Conservation (phyloP, 2,888 invertebrate genomes). For the Timema podura region DNA sequence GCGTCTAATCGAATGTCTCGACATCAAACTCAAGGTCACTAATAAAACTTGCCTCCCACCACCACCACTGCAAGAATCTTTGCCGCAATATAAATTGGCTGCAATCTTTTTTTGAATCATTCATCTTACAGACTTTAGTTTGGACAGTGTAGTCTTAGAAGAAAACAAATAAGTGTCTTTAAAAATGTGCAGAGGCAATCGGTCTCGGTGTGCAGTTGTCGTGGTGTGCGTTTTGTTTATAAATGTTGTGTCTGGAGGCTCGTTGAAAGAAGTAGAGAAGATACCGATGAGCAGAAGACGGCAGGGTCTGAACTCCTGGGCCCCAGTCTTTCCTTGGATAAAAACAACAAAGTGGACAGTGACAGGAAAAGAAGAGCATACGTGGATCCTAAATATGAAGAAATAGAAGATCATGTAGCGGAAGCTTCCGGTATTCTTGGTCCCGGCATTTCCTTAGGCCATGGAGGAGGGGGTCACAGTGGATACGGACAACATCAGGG, state of each 20-base stretch:
- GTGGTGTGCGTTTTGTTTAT: background rate
- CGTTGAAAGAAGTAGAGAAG: background rate
- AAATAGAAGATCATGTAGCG: background rate
- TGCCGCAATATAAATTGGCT: too few relatives aligned
- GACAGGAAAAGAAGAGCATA: background rate
- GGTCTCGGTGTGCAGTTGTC: background rate
- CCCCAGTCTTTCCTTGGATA: background rate
- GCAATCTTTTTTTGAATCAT: too few relatives aligned
- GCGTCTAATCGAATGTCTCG: too few relatives aligned
- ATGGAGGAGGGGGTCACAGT: conserved; percentile 1
- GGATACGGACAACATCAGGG: conserved; percentile 5
- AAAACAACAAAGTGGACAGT: background rate
- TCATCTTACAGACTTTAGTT: too few relatives aligned
- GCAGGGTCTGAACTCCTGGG: background rate
- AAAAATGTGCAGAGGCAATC: conserved; percentile 3
- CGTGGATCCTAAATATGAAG: background rate
- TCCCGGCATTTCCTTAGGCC: background rate
- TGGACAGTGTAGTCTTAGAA: too few relatives aligned
- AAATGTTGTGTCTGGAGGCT: background rate
- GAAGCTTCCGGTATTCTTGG: conserved; percentile 5
- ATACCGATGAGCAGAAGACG: background rate
- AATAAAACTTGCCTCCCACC: too few relatives aligned
- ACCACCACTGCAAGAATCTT: too few relatives aligned
- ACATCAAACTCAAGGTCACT: too few relatives aligned
- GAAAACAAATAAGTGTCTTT: too few relatives aligned